Evolutionary conservation across 64 coral and sea anemone genomes (phyloP).

Genomic region (Montipora efflorescens): DNA sequence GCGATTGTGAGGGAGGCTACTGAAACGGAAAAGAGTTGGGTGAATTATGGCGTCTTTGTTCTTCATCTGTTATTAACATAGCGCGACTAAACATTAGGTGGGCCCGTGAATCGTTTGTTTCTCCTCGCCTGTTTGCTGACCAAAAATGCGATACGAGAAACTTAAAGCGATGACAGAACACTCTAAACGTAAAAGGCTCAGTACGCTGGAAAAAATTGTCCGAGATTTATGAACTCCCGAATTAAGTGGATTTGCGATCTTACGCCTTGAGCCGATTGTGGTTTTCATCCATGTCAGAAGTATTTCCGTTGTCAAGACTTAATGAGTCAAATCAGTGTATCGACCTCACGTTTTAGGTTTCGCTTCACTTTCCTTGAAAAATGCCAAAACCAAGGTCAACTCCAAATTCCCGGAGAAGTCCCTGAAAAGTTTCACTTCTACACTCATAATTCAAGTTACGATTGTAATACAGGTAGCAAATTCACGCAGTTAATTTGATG

Average conservation of each 20-base stretch:
- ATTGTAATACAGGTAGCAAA: too few species aligned
- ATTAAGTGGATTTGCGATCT: neutral
- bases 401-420: neutral
- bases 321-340: neutral
- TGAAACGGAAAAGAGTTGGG: too few species aligned
- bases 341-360: neutral
- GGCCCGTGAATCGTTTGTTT: neutral
- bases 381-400: neutral
- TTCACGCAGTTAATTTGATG: too few species aligned
- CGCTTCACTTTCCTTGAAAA: neutral
- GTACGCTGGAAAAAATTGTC: too few species aligned
- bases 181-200: too few species aligned
- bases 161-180: too few species aligned
- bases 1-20: too few species aligned
- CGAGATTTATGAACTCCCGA: neutral
- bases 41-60: neutral
- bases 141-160: neutral
- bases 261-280: neutral
- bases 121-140: neutral
- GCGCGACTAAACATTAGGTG: neutral
- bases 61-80: neutral
- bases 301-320: neutral
- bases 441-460: too few species aligned
- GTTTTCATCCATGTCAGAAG: neutral
- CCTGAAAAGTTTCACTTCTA: neutral